phyloP scores from a whole-genome alignment of 1,140 invertebrate species.

The Hycleus cichorii region DNA sequence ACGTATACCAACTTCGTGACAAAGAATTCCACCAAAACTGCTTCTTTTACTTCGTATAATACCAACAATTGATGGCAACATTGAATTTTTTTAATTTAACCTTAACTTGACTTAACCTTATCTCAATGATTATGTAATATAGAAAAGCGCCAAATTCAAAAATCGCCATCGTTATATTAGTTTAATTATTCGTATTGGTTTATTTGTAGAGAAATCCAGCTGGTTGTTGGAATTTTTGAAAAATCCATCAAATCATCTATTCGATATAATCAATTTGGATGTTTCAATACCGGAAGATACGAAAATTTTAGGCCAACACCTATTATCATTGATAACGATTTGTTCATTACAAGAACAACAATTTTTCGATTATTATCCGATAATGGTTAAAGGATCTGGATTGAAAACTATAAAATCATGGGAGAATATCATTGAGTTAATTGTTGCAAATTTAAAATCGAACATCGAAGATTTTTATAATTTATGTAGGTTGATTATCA shows the following conservation, averaged over 20 bases:
- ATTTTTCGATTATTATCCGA: constrained; percentile 26
- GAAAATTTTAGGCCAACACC: constrained; percentile 31
- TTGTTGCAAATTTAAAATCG: constrained; percentile 36
- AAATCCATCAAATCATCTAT: constrained; percentile 25
- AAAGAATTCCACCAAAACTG: too few species aligned
- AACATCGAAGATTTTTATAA: constrained; percentile 48
- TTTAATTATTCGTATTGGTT: too few species aligned
- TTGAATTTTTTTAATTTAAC: too few species aligned
- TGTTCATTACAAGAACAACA: constrained; percentile 32
- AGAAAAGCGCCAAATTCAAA: too few species aligned
- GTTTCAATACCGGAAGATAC: constrained; percentile 15
- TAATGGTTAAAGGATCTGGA: constrained; percentile 2
- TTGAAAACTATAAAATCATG: constrained; percentile 19
- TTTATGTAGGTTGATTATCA: constrained; percentile 38
- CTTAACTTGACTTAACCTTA: too few species aligned
- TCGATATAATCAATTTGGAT: constrained; percentile 25
- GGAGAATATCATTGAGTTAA: constrained; percentile 32
- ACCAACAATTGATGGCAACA: too few species aligned
- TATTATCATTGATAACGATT: constrained; percentile 30
- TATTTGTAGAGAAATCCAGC: not conserved
- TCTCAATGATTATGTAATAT: too few species aligned
- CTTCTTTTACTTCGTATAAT: too few species aligned
- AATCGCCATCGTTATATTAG: too few species aligned
- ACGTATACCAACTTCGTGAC: too few species aligned
- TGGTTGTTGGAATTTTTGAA: constrained; percentile 35